Evolutionary conservation across 2,113 vertebrate genomes (phyloP).

Genomic region (Pycnonotus jocosus): DNA sequence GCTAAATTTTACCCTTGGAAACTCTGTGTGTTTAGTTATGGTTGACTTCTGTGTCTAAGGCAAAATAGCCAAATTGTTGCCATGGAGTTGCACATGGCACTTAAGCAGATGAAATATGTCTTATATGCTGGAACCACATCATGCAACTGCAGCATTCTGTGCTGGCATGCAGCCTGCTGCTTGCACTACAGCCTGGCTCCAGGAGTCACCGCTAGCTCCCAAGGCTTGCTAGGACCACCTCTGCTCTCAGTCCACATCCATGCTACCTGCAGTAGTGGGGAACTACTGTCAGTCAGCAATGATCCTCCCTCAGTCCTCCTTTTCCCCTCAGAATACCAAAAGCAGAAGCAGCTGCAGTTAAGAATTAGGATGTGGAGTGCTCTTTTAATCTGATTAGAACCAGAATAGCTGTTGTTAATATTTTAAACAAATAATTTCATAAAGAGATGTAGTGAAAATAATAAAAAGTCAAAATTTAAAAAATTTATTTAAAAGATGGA

Average conservation of each 20-base stretch:
- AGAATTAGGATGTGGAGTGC: not conserved
- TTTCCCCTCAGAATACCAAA: not conserved
- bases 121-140: not conserved
- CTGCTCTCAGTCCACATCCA: not conserved
- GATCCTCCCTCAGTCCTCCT: not conserved
- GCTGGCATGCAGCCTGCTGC: not conserved
- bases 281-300: not conserved
- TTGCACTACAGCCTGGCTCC: not conserved
- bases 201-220: not conserved
- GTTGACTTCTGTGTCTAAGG: not conserved
- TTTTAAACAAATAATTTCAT: not conserved
- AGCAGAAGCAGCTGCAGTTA: not conserved
- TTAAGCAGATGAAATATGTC: not conserved
- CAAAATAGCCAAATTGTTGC: not conserved
- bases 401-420: not conserved
- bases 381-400: not conserved
- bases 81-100: not conserved
- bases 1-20: not conserved
- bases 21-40: rapidly evolving
- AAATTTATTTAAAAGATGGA: not conserved
- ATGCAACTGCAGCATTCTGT: not conserved
- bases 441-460: not conserved
- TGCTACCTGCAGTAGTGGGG: not conserved
- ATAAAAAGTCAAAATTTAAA: not conserved
- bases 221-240: not conserved